Evolutionary conservation across 1,140 invertebrate species (phyloP).

Genomic region (Chymomyza costata): DNA sequence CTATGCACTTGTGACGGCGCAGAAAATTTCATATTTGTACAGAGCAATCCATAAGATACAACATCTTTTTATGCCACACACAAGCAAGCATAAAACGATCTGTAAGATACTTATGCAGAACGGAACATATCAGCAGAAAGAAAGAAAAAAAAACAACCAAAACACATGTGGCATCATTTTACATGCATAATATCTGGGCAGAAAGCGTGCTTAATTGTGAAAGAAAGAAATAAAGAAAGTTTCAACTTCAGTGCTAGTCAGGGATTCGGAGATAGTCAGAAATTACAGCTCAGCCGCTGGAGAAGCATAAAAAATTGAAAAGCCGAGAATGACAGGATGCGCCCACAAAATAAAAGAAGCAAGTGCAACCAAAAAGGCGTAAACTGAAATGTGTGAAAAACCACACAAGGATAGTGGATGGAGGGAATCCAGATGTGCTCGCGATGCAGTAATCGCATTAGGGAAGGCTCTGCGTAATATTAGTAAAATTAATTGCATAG

Average conservation of each 20-base stretch:
- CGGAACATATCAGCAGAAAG: neutral
- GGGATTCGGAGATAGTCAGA: too few species aligned
- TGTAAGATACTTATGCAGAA: conserved; percentile 26
- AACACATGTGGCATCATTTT: conserved; percentile 67
- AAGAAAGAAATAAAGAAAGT: conserved; percentile 56
- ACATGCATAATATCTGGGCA: conserved; percentile 66
- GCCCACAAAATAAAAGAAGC: conserved; percentile 29
- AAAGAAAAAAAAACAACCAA: neutral
- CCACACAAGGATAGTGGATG: conserved; percentile 42
- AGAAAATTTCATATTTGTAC: conserved; percentile 60
- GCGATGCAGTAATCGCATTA: conserved; percentile 49
- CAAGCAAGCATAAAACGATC: conserved; percentile 56
- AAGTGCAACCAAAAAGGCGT: conserved; percentile 35
- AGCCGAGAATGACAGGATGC: conserved; percentile 48
- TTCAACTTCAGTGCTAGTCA: conserved; percentile 21
- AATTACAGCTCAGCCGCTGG: conserved; percentile 41
- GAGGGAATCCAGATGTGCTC: too few species aligned
- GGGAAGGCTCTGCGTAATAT: conserved; percentile 43
- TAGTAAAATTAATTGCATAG: conserved; percentile 70
- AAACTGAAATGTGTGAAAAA: conserved; percentile 61
- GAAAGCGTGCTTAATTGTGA: conserved; percentile 68
- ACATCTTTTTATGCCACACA: too few species aligned
- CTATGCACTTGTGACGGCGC: conserved; percentile 36
- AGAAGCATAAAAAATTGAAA: conserved; percentile 64
- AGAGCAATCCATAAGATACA: conserved; percentile 1